phyloP scores from a whole-genome alignment of 2,113 vertebrate genomes.

The Leptocoma aspasia region DNA sequence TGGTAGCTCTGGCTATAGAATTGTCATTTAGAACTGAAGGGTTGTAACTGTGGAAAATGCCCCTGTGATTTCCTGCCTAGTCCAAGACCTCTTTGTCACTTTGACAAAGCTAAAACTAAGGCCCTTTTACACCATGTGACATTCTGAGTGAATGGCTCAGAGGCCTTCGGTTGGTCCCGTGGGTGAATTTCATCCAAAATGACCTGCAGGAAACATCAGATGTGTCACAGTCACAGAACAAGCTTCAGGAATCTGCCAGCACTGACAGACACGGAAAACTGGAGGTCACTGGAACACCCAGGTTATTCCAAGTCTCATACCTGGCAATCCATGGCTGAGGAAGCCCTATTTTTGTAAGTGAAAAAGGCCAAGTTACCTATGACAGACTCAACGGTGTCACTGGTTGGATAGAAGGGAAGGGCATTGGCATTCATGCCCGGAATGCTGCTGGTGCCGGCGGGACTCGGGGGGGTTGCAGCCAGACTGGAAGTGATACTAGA shows the following conservation, averaged over 20 bases:
- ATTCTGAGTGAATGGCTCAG: constrained; percentile 6
- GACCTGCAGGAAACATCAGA: constrained; percentile 47
- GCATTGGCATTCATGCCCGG: constrained; percentile 98
- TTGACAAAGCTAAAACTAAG: constrained; percentile 23
- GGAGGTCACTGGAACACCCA: constrained; percentile 7
- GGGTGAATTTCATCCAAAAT: constrained; percentile 22
- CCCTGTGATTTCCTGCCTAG: not conserved
- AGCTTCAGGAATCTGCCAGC: constrained; percentile 5
- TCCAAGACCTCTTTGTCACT: constrained; percentile 20
- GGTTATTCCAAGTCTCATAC: not conserved
- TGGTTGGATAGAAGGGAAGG: constrained; percentile 96
- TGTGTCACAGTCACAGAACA: constrained; percentile 32
- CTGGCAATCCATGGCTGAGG: not conserved
- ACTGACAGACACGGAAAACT: not conserved
- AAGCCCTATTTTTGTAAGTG: not conserved
- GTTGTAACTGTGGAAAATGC: not conserved
- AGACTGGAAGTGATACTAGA: constrained; percentile 96
- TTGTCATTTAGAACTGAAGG: not conserved
- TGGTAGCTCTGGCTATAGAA: not conserved
- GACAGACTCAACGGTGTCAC: constrained; percentile 97
- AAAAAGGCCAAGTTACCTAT: constrained; percentile 82
- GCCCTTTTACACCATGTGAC: not conserved
- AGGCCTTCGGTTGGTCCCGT: constrained; percentile 21
- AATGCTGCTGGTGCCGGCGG: constrained; percentile 84
- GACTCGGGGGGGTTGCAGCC: constrained; percentile 94